Percentiles rank a stretch among this genome's conserved stretches.
Conservation (phyloP, 2,113 vertebrate genomes). For the Limnothrissa miodon region DNA sequence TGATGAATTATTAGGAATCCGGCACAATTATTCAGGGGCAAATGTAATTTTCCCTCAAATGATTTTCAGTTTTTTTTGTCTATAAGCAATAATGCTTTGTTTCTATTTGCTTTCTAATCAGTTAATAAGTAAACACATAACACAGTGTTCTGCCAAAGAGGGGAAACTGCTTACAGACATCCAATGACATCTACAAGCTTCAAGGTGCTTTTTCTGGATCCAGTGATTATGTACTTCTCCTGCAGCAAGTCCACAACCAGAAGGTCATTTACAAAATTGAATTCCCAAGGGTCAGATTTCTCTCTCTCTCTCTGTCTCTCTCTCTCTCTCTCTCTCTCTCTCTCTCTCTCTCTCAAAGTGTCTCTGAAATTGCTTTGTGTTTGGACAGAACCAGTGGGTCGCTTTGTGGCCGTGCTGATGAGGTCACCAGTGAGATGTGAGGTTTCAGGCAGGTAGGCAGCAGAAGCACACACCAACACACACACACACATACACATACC, state of each 20-base stretch:
- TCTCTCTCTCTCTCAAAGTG: conserved; percentile 29
- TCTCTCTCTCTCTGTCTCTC: not conserved
- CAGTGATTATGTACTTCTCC: conserved; percentile 22
- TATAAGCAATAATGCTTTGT: not conserved
- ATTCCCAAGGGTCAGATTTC: conserved; percentile 50
- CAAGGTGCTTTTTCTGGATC: conserved; percentile 41
- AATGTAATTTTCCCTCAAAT: not conserved
- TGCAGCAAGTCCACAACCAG: conserved; percentile 39
- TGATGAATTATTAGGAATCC: not conserved
- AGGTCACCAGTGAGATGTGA: conserved; percentile 39
- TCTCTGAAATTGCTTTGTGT: conserved; percentile 44
- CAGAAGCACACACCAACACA: not conserved
- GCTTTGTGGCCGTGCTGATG: conserved; percentile 46
- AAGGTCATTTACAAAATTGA: conserved; percentile 54
- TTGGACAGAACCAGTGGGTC: conserved; percentile 23
- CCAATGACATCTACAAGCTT: not conserved
- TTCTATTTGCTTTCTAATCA: not conserved
- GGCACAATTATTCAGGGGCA: not conserved
- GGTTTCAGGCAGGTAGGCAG: conserved; percentile 34
- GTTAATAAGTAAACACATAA: conserved; percentile 13
- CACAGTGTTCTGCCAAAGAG: conserved; percentile 25
- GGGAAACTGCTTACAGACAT: conserved; percentile 31
- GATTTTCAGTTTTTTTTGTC: not conserved
- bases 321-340: conserved; percentile 3
- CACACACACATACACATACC: conserved; percentile 13